A percentile compares a stretch with the other conserved stretches of the same genome.
These are phyloP conservation scores for Clarias laeviceps DNA, from an alignment of 2,797 vertebrate genomes.

Conservation along the genomic window DNA sequence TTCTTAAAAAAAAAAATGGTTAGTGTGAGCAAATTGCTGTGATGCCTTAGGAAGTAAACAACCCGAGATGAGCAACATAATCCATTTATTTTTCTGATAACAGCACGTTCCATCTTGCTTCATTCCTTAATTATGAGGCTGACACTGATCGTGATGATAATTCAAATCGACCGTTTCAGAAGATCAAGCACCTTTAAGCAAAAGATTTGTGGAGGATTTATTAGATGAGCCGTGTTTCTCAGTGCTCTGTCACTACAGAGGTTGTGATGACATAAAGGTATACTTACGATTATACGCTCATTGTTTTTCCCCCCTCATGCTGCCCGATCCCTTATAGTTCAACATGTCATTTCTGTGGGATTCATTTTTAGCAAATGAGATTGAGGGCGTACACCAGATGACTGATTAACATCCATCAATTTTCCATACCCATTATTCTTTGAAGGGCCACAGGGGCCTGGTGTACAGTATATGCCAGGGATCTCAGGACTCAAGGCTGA, in stretches of 20 bases:
- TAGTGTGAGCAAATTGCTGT: too few relatives aligned
- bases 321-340: neutral
- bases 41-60: neutral
- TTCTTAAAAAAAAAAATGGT: neutral
- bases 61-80: neutral
- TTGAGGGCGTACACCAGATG: neutral
- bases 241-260: neutral
- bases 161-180: slow-evolving; percentile 11
- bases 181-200: neutral
- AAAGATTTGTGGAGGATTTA: slow-evolving; percentile 4
- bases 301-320: neutral
- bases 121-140: slow-evolving; percentile 3
- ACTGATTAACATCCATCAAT: neutral
- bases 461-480: too few relatives aligned
- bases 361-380: neutral
- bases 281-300: slow-evolving; percentile 5
- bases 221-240: neutral
- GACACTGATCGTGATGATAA: slow-evolving; percentile 21
- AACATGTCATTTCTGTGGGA: neutral
- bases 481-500: too few relatives aligned
- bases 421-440: too few relatives aligned
- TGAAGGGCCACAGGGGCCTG: too few relatives aligned
- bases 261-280: neutral
- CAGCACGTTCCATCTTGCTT: neutral
- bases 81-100: neutral